Evolutionary conservation across 2,113 vertebrate species (phyloP).

Genomic region (Tamias sibiricus): DNA sequence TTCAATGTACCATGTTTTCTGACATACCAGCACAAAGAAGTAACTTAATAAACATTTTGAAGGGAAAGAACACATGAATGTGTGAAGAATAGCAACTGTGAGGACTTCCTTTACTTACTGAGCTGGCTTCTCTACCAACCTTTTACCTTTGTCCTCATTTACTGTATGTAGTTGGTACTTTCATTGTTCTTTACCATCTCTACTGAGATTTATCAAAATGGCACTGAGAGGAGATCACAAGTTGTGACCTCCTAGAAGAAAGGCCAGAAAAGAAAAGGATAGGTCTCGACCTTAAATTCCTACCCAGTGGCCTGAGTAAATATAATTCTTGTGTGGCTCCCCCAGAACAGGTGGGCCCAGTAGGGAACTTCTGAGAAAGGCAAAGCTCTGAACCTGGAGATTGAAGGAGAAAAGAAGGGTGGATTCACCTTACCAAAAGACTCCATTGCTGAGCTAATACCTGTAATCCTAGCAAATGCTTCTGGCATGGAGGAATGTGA

Average conservation of each 20-base stretch:
- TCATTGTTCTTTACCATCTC: not conserved
- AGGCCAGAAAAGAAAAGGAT: not conserved
- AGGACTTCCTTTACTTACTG: not conserved
- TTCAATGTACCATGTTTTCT: not conserved
- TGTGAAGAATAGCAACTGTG: not conserved
- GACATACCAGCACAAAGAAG: not conserved
- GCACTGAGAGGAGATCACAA: not conserved
- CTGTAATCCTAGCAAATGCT: not conserved
- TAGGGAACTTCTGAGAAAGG: not conserved
- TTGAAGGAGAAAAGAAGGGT: not conserved
- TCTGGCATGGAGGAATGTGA: not conserved
- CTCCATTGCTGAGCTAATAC: too few species aligned
- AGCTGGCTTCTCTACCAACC: not conserved
- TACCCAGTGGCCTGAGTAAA: not conserved
- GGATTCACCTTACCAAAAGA: not conserved
- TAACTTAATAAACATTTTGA: not conserved
- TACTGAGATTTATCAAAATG: not conserved
- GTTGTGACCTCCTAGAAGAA: not conserved
- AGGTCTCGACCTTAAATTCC: not conserved
- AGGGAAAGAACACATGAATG: not conserved
- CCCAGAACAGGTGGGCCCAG: not conserved
- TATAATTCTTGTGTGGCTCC: too few species aligned
- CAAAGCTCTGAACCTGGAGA: not conserved
- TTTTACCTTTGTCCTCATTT: not conserved
- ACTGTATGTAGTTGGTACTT: too few species aligned